Percentiles rank a stretch among this genome's conserved stretches.
Evolutionary conservation across 2,797 vertebrate species (phyloP).

Genomic region (Synaphobranchus kaupii): DNA sequence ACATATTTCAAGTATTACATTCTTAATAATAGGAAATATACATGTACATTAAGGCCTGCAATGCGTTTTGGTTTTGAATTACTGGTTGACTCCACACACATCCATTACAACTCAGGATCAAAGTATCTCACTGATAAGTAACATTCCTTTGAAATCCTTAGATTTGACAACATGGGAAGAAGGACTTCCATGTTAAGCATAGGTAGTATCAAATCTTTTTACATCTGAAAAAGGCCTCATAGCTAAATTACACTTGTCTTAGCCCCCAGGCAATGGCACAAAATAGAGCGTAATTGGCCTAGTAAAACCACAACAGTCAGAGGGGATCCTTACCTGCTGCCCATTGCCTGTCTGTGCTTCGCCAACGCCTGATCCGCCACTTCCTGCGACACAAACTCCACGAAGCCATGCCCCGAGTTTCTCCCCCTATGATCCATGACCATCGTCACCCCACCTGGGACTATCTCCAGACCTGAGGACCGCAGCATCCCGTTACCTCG

Average conservation of each 20-base stretch:
- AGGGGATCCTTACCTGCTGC: constrained; percentile 74
- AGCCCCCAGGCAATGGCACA: neutral
- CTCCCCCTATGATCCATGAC: constrained; percentile 73
- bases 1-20: neutral
- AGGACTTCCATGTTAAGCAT: neutral
- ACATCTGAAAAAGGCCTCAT: neutral
- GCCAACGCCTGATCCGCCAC: constrained; percentile 79
- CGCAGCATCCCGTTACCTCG: neutral
- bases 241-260: neutral
- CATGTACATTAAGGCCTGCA: neutral
- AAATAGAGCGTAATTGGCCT: neutral
- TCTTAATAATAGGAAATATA: neutral
- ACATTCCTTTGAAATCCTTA: neutral
- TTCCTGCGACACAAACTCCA: constrained; percentile 81
- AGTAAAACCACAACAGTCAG: neutral
- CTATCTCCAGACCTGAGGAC: constrained; percentile 79
- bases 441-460: constrained; percentile 75
- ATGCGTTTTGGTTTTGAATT: neutral
- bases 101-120: neutral
- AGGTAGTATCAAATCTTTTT: neutral
- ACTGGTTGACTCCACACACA: neutral
- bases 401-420: constrained; percentile 81
- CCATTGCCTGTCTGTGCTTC: constrained; percentile 81
- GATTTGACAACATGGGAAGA: neutral
- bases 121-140: neutral